These are phyloP conservation scores for Ceryle rudis DNA, from an alignment of 2,797 vertebrate species.

Conservation along the genomic window DNA sequence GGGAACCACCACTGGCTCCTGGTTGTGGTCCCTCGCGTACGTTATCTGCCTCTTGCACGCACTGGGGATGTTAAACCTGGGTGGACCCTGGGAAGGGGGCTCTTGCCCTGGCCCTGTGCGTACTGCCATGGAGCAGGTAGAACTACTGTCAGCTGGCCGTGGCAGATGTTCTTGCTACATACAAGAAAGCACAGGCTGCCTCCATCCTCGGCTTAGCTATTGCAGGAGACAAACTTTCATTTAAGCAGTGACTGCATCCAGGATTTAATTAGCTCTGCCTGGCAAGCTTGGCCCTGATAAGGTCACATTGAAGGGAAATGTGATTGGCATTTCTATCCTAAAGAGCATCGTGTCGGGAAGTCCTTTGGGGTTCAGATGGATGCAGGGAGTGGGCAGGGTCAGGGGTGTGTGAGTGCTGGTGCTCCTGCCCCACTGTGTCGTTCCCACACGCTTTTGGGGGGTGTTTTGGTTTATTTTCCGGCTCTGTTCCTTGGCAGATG, in stretches of 20 bases:
- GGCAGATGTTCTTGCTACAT: not conserved
- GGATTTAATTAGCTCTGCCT: not conserved
- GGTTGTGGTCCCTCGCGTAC: fast-evolving
- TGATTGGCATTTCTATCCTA: not conserved
- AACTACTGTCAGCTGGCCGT: fast-evolving
- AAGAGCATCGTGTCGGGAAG: not conserved
- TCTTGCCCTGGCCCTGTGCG: fast-evolving
- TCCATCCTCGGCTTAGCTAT: not conserved
- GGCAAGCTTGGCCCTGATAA: not conserved
- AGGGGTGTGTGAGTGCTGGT: fast-evolving
- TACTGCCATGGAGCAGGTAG: not conserved
- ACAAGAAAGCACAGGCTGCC: not conserved
- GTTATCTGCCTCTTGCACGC: not conserved
- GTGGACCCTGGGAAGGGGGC: not conserved
- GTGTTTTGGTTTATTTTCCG: not conserved
- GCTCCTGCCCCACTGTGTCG: fast-evolving
- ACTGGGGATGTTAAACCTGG: fast-evolving
- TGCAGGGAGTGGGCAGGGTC: not conserved
- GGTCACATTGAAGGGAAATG: not conserved
- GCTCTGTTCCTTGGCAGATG: not conserved
- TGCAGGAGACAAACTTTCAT: not conserved
- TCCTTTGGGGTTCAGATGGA: fast-evolving
- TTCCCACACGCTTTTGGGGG: not conserved
- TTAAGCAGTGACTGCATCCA: not conserved
- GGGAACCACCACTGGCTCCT: not conserved